Evolutionary conservation across 2,113 vertebrate species (phyloP).

Genomic region (Tamias sibiricus): DNA sequence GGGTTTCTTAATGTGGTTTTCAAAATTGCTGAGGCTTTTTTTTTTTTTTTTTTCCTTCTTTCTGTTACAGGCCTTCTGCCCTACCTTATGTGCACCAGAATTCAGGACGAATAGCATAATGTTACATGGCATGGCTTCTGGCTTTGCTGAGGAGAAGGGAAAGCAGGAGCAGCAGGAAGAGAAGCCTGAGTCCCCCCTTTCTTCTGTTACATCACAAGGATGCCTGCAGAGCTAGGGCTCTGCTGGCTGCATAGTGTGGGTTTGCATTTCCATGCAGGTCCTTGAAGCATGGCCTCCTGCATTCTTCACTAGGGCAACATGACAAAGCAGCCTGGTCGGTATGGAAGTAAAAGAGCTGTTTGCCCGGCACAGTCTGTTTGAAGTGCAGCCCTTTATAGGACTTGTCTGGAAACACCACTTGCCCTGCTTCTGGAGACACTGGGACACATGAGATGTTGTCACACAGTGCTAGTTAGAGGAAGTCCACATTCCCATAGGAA

Average conservation of each 20-base stretch:
- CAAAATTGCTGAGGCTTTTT: not conserved
- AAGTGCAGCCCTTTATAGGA: not conserved
- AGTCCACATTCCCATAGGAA: not conserved
- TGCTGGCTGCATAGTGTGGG: rapidly evolving
- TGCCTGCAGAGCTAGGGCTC: not conserved
- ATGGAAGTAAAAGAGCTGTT: too few relatives aligned
- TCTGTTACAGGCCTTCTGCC: not conserved
- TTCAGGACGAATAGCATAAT: not conserved
- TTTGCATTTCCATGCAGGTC: not conserved
- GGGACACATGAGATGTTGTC: not conserved
- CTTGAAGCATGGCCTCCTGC: not conserved
- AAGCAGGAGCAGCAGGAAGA: not conserved
- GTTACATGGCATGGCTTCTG: too few relatives aligned
- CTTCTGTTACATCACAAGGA: not conserved
- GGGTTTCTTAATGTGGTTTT: not conserved
- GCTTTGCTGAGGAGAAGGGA: not conserved
- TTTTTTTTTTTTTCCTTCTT: not conserved
- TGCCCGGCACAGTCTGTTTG: not conserved
- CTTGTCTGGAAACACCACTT: not conserved
- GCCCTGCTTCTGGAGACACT: not conserved
- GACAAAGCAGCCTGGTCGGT: not conserved
- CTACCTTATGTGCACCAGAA: not conserved
- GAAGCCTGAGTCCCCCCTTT: not conserved
- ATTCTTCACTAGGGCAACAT: not conserved
- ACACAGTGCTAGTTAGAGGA: not conserved